Percentiles rank a stretch among this genome's conserved stretches.
Conservation (phyloP, 2,113 vertebrate genomes). For the Sinosuthora webbiana region DNA sequence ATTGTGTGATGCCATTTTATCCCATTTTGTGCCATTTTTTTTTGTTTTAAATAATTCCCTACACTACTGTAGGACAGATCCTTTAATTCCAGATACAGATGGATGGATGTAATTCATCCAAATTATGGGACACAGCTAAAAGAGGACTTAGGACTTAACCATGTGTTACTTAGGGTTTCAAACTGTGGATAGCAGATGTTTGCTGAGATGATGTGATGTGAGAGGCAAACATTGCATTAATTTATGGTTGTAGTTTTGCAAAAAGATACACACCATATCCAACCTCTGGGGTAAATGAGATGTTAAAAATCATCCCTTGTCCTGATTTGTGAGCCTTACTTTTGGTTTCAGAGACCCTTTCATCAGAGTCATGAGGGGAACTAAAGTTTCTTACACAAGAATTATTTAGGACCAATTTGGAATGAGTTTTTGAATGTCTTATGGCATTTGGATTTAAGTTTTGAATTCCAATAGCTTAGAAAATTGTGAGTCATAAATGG, state of each 20-base stretch:
- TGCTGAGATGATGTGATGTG: background rate
- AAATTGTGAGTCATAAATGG: background rate
- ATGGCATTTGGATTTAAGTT: background rate
- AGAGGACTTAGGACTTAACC: background rate
- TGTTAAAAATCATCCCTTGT: background rate
- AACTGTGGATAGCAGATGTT: background rate
- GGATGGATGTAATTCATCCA: background rate
- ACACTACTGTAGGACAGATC: background rate
- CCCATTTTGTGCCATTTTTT: background rate
- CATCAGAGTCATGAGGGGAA: background rate
- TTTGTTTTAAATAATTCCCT: background rate
- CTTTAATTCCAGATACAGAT: background rate
- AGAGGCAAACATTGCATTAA: background rate
- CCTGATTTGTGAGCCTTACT: background rate
- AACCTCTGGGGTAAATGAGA: background rate
- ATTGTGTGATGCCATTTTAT: background rate
- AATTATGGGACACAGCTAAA: background rate
- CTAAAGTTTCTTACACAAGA: background rate
- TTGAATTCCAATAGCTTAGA: background rate
- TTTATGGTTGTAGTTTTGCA: background rate
- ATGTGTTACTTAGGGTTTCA: background rate
- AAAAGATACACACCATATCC: background rate
- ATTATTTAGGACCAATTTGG: rapidly evolving
- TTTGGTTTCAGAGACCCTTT: background rate
- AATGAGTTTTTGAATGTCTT: background rate